Evolutionary conservation across 2,888 invertebrate species (phyloP).

Genomic region (Lasius platythorax): DNA sequence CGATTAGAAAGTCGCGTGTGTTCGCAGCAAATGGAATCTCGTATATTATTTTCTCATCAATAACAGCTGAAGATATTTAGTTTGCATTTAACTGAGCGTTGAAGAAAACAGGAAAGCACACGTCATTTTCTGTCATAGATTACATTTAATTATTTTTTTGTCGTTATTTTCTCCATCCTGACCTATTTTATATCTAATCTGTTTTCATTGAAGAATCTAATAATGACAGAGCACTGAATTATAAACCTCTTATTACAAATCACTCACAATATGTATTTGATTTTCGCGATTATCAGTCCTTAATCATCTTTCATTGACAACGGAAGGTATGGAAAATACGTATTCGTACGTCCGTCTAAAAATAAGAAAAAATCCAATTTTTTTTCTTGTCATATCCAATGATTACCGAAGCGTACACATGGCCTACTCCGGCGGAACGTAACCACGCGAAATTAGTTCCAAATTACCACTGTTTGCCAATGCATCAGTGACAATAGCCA

Average conservation of each 20-base stretch:
- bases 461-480: not conserved
- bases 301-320: not conserved
- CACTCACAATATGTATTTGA: no score
- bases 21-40: not conserved
- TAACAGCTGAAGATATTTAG: not conserved
- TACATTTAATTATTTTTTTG: not conserved
- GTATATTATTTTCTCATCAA: constrained; percentile 3
- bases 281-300: not conserved
- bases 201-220: not conserved
- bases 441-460: constrained; percentile 10
- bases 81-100: not conserved
- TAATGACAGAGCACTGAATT: not conserved
- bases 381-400: not conserved
- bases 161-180: not conserved
- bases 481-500: constrained; percentile 1
- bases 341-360: no score
- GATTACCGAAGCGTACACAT: constrained; percentile 16
- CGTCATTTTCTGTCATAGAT: not conserved
- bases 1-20: not conserved
- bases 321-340: no score
- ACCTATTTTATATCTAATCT: not conserved
- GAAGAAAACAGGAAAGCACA: constrained; percentile 9
- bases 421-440: not conserved
- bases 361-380: not conserved
- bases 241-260: not conserved